These are phyloP conservation scores for Aeoliscus strigatus DNA, from an alignment of 2,797 vertebrate species.

Conservation along the genomic window DNA sequence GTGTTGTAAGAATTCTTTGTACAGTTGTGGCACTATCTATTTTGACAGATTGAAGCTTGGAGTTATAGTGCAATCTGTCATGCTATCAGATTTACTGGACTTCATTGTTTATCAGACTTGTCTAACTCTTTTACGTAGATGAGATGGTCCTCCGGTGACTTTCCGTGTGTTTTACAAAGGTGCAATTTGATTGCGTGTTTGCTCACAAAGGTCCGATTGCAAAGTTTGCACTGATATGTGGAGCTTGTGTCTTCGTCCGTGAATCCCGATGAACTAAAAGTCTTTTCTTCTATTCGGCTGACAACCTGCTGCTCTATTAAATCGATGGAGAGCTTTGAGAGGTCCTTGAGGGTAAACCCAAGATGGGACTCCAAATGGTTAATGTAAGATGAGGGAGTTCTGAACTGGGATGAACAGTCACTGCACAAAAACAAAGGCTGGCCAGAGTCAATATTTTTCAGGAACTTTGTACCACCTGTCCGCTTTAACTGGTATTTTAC, in stretches of 20 bases:
- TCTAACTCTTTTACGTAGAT: constrained; percentile 97
- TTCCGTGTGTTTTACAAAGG: constrained; percentile 99
- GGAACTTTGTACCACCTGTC: constrained; percentile 99
- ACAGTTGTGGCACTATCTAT: constrained; percentile 63
- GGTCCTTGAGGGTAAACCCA: constrained; percentile 99
- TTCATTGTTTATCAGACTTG: constrained; percentile 95
- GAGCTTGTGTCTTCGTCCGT: constrained; percentile 93
- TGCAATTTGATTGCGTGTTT: constrained; percentile 99
- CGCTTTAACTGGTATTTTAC: constrained; percentile 99
- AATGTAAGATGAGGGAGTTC: constrained; percentile 97
- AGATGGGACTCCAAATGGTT: constrained; percentile 98
- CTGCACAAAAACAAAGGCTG: constrained; percentile 99
- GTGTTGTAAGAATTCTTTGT: constrained; percentile 28
- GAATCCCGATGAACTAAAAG: constrained; percentile 82
- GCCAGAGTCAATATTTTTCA: constrained; percentile 99
- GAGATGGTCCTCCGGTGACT: constrained; percentile 99
- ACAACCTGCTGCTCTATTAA: constrained; percentile 96
- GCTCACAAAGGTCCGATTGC: constrained; percentile 99
- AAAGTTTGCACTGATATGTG: constrained; percentile 99
- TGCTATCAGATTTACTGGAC: constrained; percentile 55
- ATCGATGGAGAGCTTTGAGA: constrained; percentile 96
- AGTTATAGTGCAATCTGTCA: constrained; percentile 86
- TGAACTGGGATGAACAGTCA: constrained; percentile 99
- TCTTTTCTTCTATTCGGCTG: constrained; percentile 90
- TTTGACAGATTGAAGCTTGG: constrained; percentile 62